phyloP scores from a whole-genome alignment of 2,888 invertebrate species.

The Lycaena phlaeas region DNA sequence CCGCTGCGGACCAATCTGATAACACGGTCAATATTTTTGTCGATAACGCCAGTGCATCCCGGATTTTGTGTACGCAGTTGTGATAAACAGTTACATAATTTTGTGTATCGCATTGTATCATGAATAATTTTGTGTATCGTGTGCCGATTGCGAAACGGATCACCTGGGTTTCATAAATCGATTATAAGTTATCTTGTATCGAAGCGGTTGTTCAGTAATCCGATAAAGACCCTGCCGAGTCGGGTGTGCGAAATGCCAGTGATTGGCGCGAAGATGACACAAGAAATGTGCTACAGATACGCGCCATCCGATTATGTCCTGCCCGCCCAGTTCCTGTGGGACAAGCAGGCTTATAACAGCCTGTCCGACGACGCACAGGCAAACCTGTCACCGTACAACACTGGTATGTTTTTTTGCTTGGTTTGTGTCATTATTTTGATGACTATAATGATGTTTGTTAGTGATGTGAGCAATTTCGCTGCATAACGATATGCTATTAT shows the following conservation, averaged over 20 bases:
- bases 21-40: background rate
- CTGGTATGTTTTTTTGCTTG: slow-evolving; percentile 22
- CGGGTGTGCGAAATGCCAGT: no score
- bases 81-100: slow-evolving; percentile 10
- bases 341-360: slow-evolving; percentile 43
- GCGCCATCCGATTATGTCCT: slow-evolving; percentile 39
- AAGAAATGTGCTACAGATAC: slow-evolving; percentile 48
- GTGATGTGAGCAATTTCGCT: no score
- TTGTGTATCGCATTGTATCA: slow-evolving; percentile 8
- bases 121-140: background rate
- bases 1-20: background rate
- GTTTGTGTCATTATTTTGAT: slow-evolving; percentile 27
- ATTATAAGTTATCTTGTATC: slow-evolving; percentile 30
- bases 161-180: slow-evolving; percentile 37
- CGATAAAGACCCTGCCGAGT: no score
- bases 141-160: slow-evolving; percentile 28
- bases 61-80: slow-evolving; percentile 2
- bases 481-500: no score
- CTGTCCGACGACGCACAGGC: slow-evolving; percentile 33
- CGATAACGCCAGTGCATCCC: slow-evolving; percentile 4
- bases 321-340: slow-evolving; percentile 41
- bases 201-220: slow-evolving; percentile 29
- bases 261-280: slow-evolving; percentile 49
- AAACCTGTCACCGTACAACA: slow-evolving; percentile 21
- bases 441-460: no score